Evolutionary conservation across 2,888 invertebrate genomes (phyloP), one percentile per base, ranked within the genome.

Genomic region (Silvanus unidentatus): DNA sequence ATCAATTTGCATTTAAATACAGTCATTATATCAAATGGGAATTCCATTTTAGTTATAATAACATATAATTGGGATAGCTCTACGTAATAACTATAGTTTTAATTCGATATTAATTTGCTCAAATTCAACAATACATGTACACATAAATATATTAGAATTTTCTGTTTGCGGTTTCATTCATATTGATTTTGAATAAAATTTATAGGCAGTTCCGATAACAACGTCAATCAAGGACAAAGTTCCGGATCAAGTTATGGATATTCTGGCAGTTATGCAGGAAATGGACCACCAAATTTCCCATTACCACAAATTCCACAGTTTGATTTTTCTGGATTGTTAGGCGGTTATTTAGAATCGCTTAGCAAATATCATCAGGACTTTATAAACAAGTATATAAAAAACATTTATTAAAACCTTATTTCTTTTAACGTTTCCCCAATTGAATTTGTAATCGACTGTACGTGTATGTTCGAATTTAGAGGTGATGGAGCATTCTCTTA

Each of bases 281-380:
- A 40, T 35, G 54, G 48, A 11, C 37, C 44, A 16, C 48, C 50
- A 32, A 34, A 40, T 13, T 44, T 48, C 22, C 39, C 32, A 12
- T 29, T 45, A 13, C 49, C 53, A 14, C 42, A 40, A 37, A 40
- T 56, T 37, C 59, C 57, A 15, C 45, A 45, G 29, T 59, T 57
- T 35, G 58, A 60, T 50, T 62, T 60, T 45, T 50, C 53, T 15
- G 44, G 52, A 36, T 50, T 52, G 28, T 44, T 59, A 11, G 45
- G 37, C 29, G 53, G 49, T 16, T 66, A 65, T 43, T 52, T 67
- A 22, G 58, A 59, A 10, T 52, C 53, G 37, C 46, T 68, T 41
- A 57, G 58, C 39, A 64, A 59, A 41, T 62, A 63, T 44, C 61
- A 67, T 43, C 58, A 65, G 38, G 55, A 63, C 48, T 54, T 68